A percentile compares a stretch with the other conserved stretches of the same genome.
These are phyloP conservation scores for Clitarchus hookeri DNA, from an alignment of 2,888 invertebrate genomes.

Conservation along the genomic window DNA sequence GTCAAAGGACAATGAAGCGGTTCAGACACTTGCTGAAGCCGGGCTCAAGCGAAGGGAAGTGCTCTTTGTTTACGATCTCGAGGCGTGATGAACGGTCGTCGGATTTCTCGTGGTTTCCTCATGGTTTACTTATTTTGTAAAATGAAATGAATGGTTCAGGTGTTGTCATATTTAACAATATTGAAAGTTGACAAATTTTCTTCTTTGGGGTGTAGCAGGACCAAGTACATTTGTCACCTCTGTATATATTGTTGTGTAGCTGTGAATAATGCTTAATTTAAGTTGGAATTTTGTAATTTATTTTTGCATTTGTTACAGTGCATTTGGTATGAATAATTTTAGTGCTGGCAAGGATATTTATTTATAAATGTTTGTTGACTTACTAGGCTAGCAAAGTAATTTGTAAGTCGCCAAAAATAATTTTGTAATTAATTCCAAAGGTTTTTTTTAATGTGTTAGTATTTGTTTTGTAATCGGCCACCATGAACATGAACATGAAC, in stretches of 20 bases:
- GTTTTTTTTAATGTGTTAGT: neutral
- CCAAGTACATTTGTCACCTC: neutral
- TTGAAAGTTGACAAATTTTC: neutral
- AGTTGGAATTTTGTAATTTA: neutral
- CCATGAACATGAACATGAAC: neutral
- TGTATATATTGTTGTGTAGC: neutral
- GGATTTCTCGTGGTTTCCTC: neutral
- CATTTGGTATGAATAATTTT: neutral
- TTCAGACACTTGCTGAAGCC: slow-evolving; percentile 70
- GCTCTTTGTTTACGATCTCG: slow-evolving; percentile 91
- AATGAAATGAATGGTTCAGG: neutral
- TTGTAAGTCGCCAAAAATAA: neutral
- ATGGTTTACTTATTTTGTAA: neutral
- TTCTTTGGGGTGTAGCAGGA: neutral
- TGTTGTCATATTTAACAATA: neutral
- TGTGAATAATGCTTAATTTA: neutral
- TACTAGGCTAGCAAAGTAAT: neutral
- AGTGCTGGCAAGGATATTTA: neutral
- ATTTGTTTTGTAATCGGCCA: neutral
- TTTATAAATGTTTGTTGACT: neutral
- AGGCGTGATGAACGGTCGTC: slow-evolving; percentile 62
- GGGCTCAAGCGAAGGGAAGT: slow-evolving; percentile 90
- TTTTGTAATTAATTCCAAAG: neutral
- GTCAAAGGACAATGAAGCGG: slow-evolving; percentile 53
- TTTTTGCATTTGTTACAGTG: neutral